Base-by-base conservation (phyloP, 2,888 invertebrate species). In the Drepana falcataria region DNA sequence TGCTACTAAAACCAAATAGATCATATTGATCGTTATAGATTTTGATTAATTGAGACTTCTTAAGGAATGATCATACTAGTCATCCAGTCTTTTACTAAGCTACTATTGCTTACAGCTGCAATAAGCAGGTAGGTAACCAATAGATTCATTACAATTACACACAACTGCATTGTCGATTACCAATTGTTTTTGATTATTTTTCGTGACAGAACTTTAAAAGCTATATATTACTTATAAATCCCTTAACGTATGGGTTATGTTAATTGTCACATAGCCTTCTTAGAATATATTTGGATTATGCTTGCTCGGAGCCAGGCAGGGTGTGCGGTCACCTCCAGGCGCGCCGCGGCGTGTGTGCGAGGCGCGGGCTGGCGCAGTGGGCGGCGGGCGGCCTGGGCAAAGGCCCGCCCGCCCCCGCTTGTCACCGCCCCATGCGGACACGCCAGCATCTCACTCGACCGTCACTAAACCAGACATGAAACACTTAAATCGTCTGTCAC, bases 401-500 rank as follows among this genome's bases (percentile, higher is more conserved):
- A 47, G 61, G 48, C 52, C 68, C 63, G 59, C 68, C 60, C 64
- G 61, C 67, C 33, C 57, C 60, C 56, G 61, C 34, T 55, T 66
- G 90, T 89, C 90, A 89, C 71, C 88, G 77, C 48, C 65, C 55
- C 55, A 67, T 65, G 55, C 87, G 81, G 35, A 88, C 49, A 34
- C 83, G 81, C 86, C 84, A 90, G 59, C 83, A 83, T 4, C 88
- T 75, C 49, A 90, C 77, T 52, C 85, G 82, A 0, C 90, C 90
- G 63, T 87, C 85, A 60, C 90, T 90, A 72, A 1, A 58, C 61
- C 54, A 37, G 0, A 21, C 21, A 21, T 21, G 21, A 21, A 21
- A 21, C 21, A 21, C 21, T 21, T 21, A 21, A 21, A 21, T 21
- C 21, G 21, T 21, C 21, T 21, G 21, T 21, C 21, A 21, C 21